These are phyloP conservation scores for Osmerus mordax DNA, from an alignment of 2,113 vertebrate genomes.

Conservation along the genomic window DNA sequence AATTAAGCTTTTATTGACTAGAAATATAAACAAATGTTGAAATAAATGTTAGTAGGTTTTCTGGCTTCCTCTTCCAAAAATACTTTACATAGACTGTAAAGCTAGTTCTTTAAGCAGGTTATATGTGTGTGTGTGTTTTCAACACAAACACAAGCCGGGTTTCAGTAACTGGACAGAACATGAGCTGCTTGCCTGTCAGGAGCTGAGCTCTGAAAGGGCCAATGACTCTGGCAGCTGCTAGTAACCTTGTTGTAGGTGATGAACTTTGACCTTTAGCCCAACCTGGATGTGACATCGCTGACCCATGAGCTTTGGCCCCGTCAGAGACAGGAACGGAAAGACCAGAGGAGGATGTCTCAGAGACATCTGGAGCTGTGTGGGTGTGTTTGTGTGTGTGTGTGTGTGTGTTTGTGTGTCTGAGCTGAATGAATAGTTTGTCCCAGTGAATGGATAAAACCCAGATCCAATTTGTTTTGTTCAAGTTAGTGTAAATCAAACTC, in stretches of 20 bases:
- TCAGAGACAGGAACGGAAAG: slow-evolving; percentile 1
- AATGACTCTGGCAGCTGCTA: slow-evolving; percentile 23
- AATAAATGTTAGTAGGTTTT: slow-evolving; percentile 36
- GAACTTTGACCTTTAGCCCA: slow-evolving; percentile 19
- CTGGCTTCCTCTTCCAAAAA: too few species aligned
- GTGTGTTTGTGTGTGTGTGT: background rate
- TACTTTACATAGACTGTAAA: too few species aligned
- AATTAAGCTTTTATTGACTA: slow-evolving; percentile 57
- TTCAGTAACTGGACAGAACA: too few species aligned
- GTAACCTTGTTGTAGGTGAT: background rate
- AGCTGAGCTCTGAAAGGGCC: too few species aligned
- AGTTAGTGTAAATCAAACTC: too few species aligned
- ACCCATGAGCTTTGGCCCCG: slow-evolving; percentile 1
- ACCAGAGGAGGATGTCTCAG: background rate
- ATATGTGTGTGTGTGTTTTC: too few species aligned
- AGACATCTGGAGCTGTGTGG: slow-evolving; percentile 9
- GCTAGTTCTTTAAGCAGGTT: too few species aligned
- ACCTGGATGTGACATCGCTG: slow-evolving; percentile 11
- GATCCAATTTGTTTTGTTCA: background rate
- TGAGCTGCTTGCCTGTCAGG: too few species aligned
- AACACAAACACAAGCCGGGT: too few species aligned
- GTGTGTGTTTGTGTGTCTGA: background rate
- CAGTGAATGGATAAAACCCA: background rate
- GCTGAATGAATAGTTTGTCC: background rate
- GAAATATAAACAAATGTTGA: slow-evolving; percentile 56